Evolutionary conservation across 2,888 invertebrate genomes (phyloP).

Genomic region (Tetrapedia diversipes): DNA sequence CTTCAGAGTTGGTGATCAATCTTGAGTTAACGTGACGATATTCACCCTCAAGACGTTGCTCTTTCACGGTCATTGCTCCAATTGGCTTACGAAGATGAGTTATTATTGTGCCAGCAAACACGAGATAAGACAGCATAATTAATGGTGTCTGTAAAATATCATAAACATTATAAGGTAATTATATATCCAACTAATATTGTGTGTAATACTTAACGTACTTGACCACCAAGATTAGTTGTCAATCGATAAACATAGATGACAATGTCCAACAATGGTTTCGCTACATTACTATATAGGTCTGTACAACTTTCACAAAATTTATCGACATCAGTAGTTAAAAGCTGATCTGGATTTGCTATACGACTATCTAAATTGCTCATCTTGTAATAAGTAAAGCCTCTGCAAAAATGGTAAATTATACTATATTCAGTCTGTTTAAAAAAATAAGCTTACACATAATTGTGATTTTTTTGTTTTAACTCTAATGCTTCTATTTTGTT

Average conservation of each 20-base stretch:
- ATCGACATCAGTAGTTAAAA: constrained; percentile 97
- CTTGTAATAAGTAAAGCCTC: constrained; percentile 98
- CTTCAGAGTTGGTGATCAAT: constrained; percentile 98
- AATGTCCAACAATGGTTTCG: constrained; percentile 97
- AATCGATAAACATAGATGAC: constrained; percentile 96
- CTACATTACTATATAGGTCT: constrained; percentile 97
- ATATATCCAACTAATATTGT: not conserved
- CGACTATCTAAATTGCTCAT: constrained; percentile 97
- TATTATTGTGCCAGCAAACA: constrained; percentile 93
- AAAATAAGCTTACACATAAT: not conserved
- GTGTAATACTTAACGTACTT: constrained; percentile 83
- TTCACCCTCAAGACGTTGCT: constrained; percentile 99
- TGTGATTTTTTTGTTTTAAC: not conserved
- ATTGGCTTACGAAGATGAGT: constrained; percentile 95
- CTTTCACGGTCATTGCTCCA: constrained; percentile 93
- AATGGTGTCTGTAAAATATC: constrained; percentile 90
- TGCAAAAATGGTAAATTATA: constrained; percentile 78
- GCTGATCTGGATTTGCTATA: constrained; percentile 97
- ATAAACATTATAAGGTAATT: not conserved
- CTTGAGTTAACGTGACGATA: constrained; percentile 98
- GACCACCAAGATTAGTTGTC: constrained; percentile 92
- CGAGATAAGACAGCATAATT: constrained; percentile 93
- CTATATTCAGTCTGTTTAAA: not conserved
- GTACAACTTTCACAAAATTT: constrained; percentile 98
- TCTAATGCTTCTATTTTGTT: not conserved